Percentiles rank a stretch among this genome's conserved stretches.
These are phyloP conservation scores for Vulpes lagopus DNA, from an alignment of 2,113 vertebrate species.

Conservation along the genomic window DNA sequence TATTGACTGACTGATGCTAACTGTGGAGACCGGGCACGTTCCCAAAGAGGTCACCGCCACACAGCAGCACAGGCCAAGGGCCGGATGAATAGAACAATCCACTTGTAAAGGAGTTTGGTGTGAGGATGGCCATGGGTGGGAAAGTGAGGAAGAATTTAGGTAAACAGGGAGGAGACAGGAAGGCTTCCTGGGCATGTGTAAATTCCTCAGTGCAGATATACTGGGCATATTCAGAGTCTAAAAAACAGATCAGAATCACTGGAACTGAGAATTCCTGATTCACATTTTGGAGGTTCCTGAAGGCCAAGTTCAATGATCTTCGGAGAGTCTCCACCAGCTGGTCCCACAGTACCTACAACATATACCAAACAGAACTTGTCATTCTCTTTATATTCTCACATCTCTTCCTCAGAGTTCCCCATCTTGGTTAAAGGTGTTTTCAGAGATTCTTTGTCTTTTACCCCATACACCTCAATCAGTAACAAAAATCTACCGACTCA, in stretches of 20 bases:
- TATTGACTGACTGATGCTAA: conserved; percentile 60
- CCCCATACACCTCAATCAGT: background rate
- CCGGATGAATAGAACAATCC: background rate
- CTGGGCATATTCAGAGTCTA: background rate
- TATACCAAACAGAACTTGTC: background rate
- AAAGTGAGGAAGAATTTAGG: background rate
- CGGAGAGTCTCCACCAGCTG: background rate
- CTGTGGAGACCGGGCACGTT: background rate
- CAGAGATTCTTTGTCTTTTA: background rate
- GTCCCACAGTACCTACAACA: background rate
- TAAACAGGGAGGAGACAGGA: background rate
- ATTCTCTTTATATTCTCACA: background rate
- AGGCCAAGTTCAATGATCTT: background rate
- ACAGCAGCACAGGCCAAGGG: background rate
- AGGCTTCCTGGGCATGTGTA: background rate
- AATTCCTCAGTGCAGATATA: background rate
- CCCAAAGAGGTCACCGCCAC: conserved; percentile 46
- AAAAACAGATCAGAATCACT: background rate
- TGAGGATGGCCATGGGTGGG: background rate
- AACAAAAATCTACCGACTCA: background rate
- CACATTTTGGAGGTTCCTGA: background rate
- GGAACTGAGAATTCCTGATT: conserved; percentile 1
- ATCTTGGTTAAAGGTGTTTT: background rate
- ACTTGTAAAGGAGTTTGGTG: background rate
- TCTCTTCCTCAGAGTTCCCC: background rate